Base-by-base conservation (phyloP, 2,113 vertebrate species). In the Notothenia coriiceps region DNA sequence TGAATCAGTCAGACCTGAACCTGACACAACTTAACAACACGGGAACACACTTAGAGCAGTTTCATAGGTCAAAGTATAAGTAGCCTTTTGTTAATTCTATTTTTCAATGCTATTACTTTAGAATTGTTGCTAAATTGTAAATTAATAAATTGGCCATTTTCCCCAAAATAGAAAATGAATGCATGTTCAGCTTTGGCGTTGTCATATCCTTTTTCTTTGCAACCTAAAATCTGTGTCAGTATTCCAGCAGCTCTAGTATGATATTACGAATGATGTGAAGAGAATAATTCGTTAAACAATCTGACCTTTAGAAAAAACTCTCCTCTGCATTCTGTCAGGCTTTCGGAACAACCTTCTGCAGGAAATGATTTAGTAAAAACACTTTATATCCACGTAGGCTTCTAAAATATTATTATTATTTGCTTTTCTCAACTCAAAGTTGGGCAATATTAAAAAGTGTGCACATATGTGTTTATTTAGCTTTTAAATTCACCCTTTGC, bases 231-330 rank as follows among this genome's bases (percentile, higher is more conserved):
- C 43, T n/a, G n/a, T 70, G 68, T 54, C 33, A 69, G 22, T 18
- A 46, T 70, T 62, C 57, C n/a, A 44, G 47, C 6, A 17, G 35
- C 33, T 18, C 10, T 25, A 14, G 6, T 25, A 63, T 54, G n/a
- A 54, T 35, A 50, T 50, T 15, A 22, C 11, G 49, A 65, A 10
- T 74, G 8, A 49, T 49, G 29, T 75, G 43, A 66, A 57, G 57
- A 66, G 44, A 25, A 59, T 18, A 59, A 13, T 40, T 33, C 15
- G 47, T 47, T 64, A 20, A 12, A 40, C 17, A 63, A 25, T 12
- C n/a, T 44, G 47, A 43, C 12, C 51, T 15, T 22, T 52, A 17
- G 33, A 3, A 29, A 3, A 29, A 29, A 29, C 25, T 25, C 25
- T 25, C 25, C 25, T 25, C 25, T 25, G 25, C 29, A 29, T 66